Evolutionary conservation across 2,113 vertebrate genomes (phyloP).

Genomic region (Eulemur rufifrons): DNA sequence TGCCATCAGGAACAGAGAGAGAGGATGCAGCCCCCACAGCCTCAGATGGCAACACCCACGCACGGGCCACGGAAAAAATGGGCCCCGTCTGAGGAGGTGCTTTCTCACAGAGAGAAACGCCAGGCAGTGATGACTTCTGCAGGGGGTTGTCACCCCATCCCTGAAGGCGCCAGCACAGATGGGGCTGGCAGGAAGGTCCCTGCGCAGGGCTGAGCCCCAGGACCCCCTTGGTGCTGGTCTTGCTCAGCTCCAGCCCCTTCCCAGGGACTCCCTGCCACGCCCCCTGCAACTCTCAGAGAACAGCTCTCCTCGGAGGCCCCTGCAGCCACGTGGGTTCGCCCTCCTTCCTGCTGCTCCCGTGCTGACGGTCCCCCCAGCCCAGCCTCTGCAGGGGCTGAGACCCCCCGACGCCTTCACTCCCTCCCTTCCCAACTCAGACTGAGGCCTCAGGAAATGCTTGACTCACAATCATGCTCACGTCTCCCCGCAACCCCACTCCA

Average conservation of each 20-base stretch:
- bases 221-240: too few relatives aligned
- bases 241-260: neutral
- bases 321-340: accelerated
- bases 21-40: accelerated
- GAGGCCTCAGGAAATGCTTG: accelerated
- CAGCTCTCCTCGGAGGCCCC: neutral
- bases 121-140: neutral
- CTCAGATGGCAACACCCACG: accelerated
- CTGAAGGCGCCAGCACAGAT: neutral
- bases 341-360: too few relatives aligned
- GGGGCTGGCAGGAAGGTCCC: too few relatives aligned
- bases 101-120: neutral
- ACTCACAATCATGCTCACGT: neutral
- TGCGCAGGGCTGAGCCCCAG: accelerated
- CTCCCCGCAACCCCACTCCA: accelerated
- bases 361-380: too few relatives aligned
- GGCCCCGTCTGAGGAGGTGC: accelerated
- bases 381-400: neutral
- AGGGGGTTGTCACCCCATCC: accelerated
- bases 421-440: neutral
- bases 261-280: neutral
- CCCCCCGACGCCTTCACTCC: accelerated
- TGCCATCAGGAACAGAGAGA: too few relatives aligned
- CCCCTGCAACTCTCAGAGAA: too few relatives aligned
- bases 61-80: neutral